Evolutionary conservation across 1,140 invertebrate species (phyloP), one percentile per base, ranked within the genome.

Genomic region (Eupeodes corollae): DNA sequence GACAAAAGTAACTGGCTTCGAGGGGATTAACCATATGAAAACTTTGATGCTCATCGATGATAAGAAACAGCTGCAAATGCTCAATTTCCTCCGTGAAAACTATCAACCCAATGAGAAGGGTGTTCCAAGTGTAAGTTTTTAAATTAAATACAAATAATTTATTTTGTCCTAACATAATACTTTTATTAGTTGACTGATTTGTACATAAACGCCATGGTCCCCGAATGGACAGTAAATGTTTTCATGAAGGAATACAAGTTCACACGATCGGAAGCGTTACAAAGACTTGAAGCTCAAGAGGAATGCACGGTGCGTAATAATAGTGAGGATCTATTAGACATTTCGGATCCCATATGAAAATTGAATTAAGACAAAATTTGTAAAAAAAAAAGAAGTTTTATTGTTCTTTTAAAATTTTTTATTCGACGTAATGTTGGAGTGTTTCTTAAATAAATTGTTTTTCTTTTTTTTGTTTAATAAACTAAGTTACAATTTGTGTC

Each of bases 231-330:
- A 18, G 48, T 64, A 3, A 51, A 51, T 12, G 46, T 65, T 0
- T 61, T 64, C 15, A 64, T 56, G 58, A 55, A 64, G 30, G 54
- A 47, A 10, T 60, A 52, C 31, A 49, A 56, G 1, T 42, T 64
- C 2, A 44, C 42, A 0, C 33, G 44, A 1, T 31, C 34, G 18
- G 40, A 53, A 26, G 50, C 46, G 5, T 32, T 47, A 5, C 9
- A 37, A 5, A 45, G 39, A 3, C 40, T 51, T 15, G 11, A 44
- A n/a, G 45, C 42, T 15, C 50, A 51, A 41, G 35, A 33, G 26
- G 18, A 37, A n/a, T 50, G 32, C 18, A 41, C 14, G 16, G 26
- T 42, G 15, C 41, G 44, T 34, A 16, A 42, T 19, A 41, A 44
- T 38, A 41, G 18, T 16, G 44, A 51, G 13, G 39, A 44, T 44